Base-by-base conservation (phyloP, 2,888 invertebrate genomes). In the Hydrotaea cyrtoneurina region DNA sequence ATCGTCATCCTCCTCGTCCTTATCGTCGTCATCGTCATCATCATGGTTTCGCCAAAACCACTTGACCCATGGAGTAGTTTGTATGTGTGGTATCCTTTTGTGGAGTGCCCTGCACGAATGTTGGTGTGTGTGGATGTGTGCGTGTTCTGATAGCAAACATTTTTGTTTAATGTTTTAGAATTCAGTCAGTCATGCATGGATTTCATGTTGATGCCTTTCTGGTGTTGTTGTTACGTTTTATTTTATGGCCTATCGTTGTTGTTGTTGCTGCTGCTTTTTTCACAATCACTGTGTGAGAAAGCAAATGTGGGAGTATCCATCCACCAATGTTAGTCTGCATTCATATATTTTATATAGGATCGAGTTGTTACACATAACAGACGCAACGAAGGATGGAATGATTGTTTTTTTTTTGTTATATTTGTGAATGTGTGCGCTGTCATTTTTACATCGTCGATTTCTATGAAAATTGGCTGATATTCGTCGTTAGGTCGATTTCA, bases 61-160 rank as follows among this genome's bases (percentile, higher is more conserved):
- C 59, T 59, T 59, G 59, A 59, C 59, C 59, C 59, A 59, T 59
- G 59, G 59, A 59, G 59, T 8, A n/a, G n/a, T 4, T 2, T 13
- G 50, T 26, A 4, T 13, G 26, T 26, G 59, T 59, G 10, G 23
- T 21, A 15, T 59, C 50, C 50, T 50, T 50, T 21, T 59, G 59
- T 59, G 50, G 26, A 15, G 15, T 26, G n/a, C n/a, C n/a, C n/a
- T n/a, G n/a, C n/a, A n/a, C n/a, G n/a, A n/a, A 31, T 7, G n/a
- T n/a, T 8, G 13, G 50, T 15, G 15, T 13, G 23, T 26, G 59
- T 59, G 17, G 19, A 7, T n/a, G 55, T 55, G 19, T 17, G 55
- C 21, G n/a, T 26, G 15, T 26, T 26, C 59, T 26, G 59, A 26
- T 19, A 26, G 59, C 59, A 23, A 59, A 59, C 26, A 0, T 59